Percentiles rank a stretch among this genome's conserved stretches.
phyloP scores from a whole-genome alignment of 2,888 invertebrate genomes.

The Micoletzkya japonica region DNA sequence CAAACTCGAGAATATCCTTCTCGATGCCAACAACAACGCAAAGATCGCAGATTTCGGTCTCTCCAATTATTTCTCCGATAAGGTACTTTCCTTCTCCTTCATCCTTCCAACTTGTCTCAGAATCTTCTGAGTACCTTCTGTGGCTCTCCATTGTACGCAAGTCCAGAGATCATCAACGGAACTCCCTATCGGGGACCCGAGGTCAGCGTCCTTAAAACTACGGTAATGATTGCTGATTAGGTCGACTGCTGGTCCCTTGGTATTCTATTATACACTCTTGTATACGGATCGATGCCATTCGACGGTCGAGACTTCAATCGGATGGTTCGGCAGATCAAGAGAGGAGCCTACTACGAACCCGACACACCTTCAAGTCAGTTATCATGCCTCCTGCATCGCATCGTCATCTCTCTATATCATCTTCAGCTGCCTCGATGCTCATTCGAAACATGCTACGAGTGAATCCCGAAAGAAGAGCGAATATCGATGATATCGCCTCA shows the following conservation, averaged over 20 bases:
- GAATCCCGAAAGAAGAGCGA: conserved; percentile 83
- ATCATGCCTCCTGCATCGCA: not conserved
- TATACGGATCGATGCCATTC: conserved; percentile 98
- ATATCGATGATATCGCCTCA: conserved; percentile 88
- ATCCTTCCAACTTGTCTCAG: conserved; percentile 31
- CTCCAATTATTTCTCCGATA: conserved; percentile 79
- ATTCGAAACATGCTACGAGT: conserved; percentile 93
- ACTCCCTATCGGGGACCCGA: conserved; percentile 83
- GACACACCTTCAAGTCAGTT: conserved; percentile 77
- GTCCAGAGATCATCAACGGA: conserved; percentile 67
- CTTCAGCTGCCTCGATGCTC: conserved; percentile 84
- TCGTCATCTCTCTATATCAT: not conserved
- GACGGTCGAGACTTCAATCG: conserved; percentile 95
- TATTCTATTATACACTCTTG: conserved; percentile 92
- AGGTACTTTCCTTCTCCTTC: no score
- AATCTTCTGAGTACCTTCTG: conserved; percentile 67
- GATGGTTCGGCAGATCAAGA: conserved; percentile 92
- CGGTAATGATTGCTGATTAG: conserved; percentile 53
- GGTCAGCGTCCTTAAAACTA: no score
- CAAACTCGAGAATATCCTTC: conserved; percentile 68
- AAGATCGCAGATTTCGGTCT: conserved; percentile 97
- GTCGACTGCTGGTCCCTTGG: conserved; percentile 82
- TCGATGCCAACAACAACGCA: conserved; percentile 66
- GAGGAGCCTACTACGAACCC: conserved; percentile 96
- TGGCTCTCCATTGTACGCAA: conserved; percentile 68